Evolutionary conservation across 2,797 vertebrate species (phyloP), one percentile per base, ranked within the genome.

Genomic region (Channa striata): DNA sequence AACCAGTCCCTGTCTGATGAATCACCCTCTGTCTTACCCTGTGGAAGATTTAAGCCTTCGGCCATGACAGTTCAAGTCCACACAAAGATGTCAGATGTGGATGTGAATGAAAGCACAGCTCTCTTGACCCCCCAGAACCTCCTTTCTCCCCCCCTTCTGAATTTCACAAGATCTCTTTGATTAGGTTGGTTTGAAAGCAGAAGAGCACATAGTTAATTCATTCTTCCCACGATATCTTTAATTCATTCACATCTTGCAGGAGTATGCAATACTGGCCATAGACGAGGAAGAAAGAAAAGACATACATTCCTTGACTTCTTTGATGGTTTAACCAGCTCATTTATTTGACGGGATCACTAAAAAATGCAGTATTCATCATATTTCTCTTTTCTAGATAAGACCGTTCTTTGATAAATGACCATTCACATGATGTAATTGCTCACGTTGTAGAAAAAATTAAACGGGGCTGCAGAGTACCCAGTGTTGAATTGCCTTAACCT

Each of bases 161-260:
- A 75, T 74, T 80, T 73, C 70, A 72, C 70, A 61, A 68, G 51
- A 72, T 52, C 50, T 56, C 71, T 87, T 82, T 89, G 82, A 88
- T 90, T 79, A 68, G 74, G 60, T 64, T 59, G 60, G 64, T 81
- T 77, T 80, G 80, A 89, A 87, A 70, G 76, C 80, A 81, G 74
- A 80, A 68, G 69, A 72, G 59, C 58, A 63, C 80, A 88, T 89
- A 63, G 77, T 84, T 87, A 88, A 91, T 91, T 90, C 79, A 92
- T 88, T 83, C 79, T 71, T 72, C 73, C 78, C 78, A 77, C 72
- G 47, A 84, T 73, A 83, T 84, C 75, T 89, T 90, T 87, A 80
- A 89, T 90, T 81, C 77, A 91, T 89, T 85, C 77, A 63, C 63
- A 47, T 71, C 78, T 48, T 69, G 72, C 67, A 65, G 11, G 43